Evolutionary conservation across 1,140 invertebrate genomes (phyloP), one percentile per base, ranked within the genome.

Genomic region (Sycophila sp.): DNA sequence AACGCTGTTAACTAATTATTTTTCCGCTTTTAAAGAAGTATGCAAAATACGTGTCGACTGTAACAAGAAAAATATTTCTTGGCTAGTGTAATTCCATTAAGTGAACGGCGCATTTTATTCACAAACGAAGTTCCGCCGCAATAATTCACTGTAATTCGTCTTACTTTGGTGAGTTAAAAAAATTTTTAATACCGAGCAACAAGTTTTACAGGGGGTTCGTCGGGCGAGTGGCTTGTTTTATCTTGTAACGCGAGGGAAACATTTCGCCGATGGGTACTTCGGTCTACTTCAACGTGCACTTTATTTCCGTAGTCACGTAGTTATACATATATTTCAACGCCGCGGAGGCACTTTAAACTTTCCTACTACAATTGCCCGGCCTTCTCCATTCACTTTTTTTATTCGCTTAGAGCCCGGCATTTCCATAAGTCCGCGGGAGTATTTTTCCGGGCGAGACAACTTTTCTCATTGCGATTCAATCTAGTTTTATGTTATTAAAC

Each of bases 301-400:
- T 59, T 42, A 59, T 40, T 59, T 59, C 38, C 28, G 2, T 6
- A 59, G 56, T 59, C 22, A 42, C 36, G 22, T 59, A 59, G 56
- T 42, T 59, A 59, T 36, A 59, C 22, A 13, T 40, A 42, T 59
- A 59, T 42, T 59, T 59, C 15, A 26, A 59, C 19, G 36, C 40
- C 5, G 36, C 0, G 3, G 17, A 59, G 22, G 34, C 56, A 59
- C 36, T 59, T 59, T 28, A 59, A 59, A 59, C 36, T 59, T 59
- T 59, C 15, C 15, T n/a, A n/a, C n/a, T n/a, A n/a, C n/a, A n/a
- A n/a, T n/a, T n/a, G 11, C 8, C 38, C 8, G 11, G 5, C 42
- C 19, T 11, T 22, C n/a, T 56, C 53, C 47, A 3, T 49, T 49
- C 13, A 55, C n/a, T 24, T 55, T 53, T n/a, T 55, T 55, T 55